Conservation (phyloP, 2,113 vertebrate genomes). For the Rostratula benghalensis region DNA sequence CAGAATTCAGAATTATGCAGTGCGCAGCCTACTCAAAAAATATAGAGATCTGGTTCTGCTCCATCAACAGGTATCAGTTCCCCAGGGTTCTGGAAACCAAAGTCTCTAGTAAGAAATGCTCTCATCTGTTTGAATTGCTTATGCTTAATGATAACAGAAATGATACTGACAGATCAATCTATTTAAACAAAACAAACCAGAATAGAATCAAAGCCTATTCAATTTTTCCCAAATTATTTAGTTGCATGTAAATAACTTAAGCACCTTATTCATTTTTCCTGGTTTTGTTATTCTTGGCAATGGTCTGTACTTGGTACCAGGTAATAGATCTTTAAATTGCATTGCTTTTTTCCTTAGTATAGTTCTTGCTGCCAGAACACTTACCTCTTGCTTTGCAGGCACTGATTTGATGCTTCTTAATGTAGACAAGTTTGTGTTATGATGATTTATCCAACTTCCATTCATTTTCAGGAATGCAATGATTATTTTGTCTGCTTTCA, state of each 20-base stretch:
- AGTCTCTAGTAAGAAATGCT: background rate
- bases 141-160: background rate
- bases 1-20: background rate
- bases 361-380: background rate
- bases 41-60: background rate
- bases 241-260: background rate
- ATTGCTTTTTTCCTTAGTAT: background rate
- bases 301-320: background rate
- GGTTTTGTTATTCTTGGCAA: slow-evolving; percentile 16
- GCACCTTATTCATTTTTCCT: slow-evolving; percentile 45
- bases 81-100: background rate
- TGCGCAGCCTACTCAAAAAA: background rate
- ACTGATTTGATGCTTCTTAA: background rate
- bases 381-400: background rate
- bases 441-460: background rate
- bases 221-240: background rate
- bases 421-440: background rate
- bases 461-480: background rate
- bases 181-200: background rate
- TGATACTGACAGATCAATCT: background rate
- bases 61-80: background rate
- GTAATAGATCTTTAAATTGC: slow-evolving; percentile 2
- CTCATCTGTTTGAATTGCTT: background rate
- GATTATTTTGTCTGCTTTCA: background rate
- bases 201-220: background rate